Evolutionary conservation across 2,797 vertebrate species (phyloP).

Genomic region (Benthosema pterotum): DNA sequence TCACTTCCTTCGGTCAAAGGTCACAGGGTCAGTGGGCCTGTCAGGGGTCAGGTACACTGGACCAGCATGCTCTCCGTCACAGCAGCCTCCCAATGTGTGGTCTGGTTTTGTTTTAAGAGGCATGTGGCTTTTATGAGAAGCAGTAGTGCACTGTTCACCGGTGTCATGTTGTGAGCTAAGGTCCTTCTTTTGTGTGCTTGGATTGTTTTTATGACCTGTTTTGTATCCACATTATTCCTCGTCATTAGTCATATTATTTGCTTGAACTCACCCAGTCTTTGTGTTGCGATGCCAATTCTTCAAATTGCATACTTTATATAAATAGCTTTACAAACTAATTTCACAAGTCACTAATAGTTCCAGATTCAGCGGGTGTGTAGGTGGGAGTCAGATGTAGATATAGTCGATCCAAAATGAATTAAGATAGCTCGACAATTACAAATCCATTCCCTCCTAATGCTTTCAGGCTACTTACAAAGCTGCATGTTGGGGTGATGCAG

Average conservation of each 20-base stretch:
- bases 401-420: too few relatives aligned
- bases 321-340: too few relatives aligned
- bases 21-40: slow-evolving; percentile 62
- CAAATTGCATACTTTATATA: too few relatives aligned
- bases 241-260: not conserved
- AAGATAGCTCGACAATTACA: too few relatives aligned
- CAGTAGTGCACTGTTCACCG: slow-evolving; percentile 44
- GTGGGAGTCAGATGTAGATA: too few relatives aligned
- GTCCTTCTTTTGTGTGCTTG: slow-evolving; percentile 24
- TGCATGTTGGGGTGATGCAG: not conserved
- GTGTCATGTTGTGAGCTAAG: slow-evolving; percentile 35
- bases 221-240: not conserved
- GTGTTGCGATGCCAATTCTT: too few relatives aligned
- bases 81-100: slow-evolving; percentile 67
- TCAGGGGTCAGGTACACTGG: slow-evolving; percentile 61
- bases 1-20: slow-evolving; percentile 72
- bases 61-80: slow-evolving; percentile 31
- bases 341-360: too few relatives aligned
- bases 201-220: slow-evolving; percentile 10
- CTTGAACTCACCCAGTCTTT: too few relatives aligned
- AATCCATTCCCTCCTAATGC: slow-evolving; percentile 2
- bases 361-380: too few relatives aligned
- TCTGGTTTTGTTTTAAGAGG: slow-evolving; percentile 73
- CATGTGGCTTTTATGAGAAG: slow-evolving; percentile 58
- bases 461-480: slow-evolving; percentile 22